Evolutionary conservation across 2,797 vertebrate species (phyloP), one percentile per base, ranked within the genome.

Genomic region (Ceyx erithaca): DNA sequence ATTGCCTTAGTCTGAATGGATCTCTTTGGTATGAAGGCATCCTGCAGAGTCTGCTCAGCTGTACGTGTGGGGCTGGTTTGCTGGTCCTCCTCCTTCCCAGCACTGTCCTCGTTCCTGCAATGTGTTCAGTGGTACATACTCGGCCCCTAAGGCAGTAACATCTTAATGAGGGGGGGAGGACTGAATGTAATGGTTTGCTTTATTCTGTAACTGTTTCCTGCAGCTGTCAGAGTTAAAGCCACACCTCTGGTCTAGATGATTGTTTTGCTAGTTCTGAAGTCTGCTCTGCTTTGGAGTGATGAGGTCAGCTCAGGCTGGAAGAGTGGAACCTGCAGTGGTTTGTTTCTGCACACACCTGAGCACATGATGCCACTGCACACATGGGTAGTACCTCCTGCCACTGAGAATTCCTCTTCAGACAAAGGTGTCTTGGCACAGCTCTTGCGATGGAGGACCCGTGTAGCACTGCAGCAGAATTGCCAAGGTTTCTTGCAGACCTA

Each of bases 361-460:
- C 48, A 12, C 4, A 1, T 5, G 2, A 61, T 69, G 68, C 15
- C 46, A 2, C 62, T 45, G 26, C 61, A 10, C 2, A 2, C 2
- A 1, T 1, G 37, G 57, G 45, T 61, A 46, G 23, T 37, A 13
- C 3, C 37, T 62, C 31, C 69, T 35, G 68, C 28, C 57, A 30
- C 46, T 15, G 25, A 43, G 21, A 3, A 1, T 4, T 51, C 37
- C 28, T 35, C 37, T 31, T 28, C 17, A 30, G 20, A n/a, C 6
- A 2, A 15, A 41, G 49, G 17, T 4, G 4, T 6, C n/a, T 8
- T 11, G 28, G 70, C 43, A 4, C 45, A 37, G 37, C 41, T 37
- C n/a, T 12, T 25, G 40, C 26, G 41, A 10, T 0, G 9, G 45
- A 35, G 64, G n/a, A 26, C 28, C 28, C 0, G 0, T 7, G 31